Evolutionary conservation across 2,113 vertebrate genomes (phyloP).

Genomic region (Rynchops niger): DNA sequence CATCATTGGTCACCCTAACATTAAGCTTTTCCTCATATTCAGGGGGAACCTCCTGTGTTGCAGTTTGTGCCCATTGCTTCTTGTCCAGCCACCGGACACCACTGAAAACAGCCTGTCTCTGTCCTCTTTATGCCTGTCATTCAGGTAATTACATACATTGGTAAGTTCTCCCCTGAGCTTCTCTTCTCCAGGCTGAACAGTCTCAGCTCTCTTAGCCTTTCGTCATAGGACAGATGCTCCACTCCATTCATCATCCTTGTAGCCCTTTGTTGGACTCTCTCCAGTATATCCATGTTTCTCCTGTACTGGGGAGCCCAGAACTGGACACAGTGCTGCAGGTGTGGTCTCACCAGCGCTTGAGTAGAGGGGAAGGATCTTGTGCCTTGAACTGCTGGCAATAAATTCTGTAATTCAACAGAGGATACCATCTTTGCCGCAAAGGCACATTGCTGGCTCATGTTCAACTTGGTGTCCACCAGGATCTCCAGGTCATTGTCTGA

Average conservation of each 20-base stretch:
- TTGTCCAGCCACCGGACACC: background rate
- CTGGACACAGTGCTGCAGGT: background rate
- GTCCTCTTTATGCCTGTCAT: accelerated
- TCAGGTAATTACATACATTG: background rate
- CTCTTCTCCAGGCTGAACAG: background rate
- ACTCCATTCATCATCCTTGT: background rate
- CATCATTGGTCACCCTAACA: background rate
- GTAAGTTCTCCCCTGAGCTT: background rate
- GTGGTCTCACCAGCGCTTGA: background rate
- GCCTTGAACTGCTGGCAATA: background rate
- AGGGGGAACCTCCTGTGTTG: background rate
- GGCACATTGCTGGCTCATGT: background rate
- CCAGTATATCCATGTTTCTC: background rate
- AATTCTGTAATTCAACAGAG: background rate
- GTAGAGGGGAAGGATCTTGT: background rate
- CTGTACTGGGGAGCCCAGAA: background rate
- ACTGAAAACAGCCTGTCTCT: background rate
- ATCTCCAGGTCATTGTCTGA: background rate
- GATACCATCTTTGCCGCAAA: background rate
- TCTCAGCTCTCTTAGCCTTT: background rate
- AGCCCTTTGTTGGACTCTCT: background rate
- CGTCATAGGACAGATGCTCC: accelerated
- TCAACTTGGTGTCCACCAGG: background rate
- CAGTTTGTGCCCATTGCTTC: background rate
- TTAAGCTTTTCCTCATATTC: background rate